Conservation (phyloP, 2,797 vertebrate species). For the Lacerta viridis region DNA sequence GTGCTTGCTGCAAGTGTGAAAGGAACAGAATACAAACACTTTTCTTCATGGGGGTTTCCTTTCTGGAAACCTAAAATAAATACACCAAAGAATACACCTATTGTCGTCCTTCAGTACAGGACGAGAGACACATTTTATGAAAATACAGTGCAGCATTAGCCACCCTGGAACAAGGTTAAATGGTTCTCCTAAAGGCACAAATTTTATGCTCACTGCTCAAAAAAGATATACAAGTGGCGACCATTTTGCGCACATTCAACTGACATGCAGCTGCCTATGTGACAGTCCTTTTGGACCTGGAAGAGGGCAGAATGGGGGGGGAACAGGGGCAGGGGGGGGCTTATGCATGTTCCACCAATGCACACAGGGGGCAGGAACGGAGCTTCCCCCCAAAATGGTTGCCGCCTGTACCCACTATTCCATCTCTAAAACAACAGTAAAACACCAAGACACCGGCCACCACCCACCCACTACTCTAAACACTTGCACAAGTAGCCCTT, state of each 20-base stretch:
- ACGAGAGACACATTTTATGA: conserved; percentile 13
- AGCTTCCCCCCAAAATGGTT: too few relatives aligned
- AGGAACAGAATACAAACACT: conserved; percentile 36
- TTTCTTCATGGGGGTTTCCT: conserved; percentile 29
- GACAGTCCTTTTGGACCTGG: too few relatives aligned
- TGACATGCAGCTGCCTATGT: too few relatives aligned
- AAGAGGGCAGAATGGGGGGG: too few relatives aligned
- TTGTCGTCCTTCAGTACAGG: conserved; percentile 33
- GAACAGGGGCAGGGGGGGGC: too few relatives aligned
- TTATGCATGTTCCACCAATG: too few relatives aligned
- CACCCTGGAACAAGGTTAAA: neutral
- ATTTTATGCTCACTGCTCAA: neutral
- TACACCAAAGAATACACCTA: neutral
- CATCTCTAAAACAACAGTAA: neutral
- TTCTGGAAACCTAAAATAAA: neutral
- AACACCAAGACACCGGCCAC: neutral
- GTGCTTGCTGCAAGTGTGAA: conserved; percentile 16
- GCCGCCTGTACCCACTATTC: neutral
- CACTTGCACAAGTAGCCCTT: neutral
- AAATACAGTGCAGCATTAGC: neutral
- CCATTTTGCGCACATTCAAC: too few relatives aligned
- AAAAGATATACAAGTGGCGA: neutral
- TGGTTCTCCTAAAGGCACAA: neutral
- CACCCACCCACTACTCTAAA: neutral
- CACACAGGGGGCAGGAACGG: too few relatives aligned